phyloP scores from a whole-genome alignment of 2,888 invertebrate genomes.

The Crossocerus cetratus region DNA sequence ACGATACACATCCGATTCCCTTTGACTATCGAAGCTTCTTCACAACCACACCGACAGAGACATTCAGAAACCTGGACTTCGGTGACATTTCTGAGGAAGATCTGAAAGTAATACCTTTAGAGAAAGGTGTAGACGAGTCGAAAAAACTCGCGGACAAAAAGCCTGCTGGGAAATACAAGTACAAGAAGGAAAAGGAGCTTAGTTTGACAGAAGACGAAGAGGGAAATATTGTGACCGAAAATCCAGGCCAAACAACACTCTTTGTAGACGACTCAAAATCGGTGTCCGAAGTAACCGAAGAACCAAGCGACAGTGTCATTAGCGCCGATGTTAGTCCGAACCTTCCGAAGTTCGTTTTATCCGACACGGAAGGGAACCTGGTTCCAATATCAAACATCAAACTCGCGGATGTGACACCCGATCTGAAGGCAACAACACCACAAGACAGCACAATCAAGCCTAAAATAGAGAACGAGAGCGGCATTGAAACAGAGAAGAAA shows the following conservation, averaged over 20 bases:
- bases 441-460: not conserved
- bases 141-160: constrained; percentile 58
- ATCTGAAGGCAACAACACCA: constrained; percentile 18
- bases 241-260: constrained; percentile 10
- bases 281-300: not conserved
- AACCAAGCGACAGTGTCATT: constrained; percentile 22
- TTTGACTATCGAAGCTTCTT: constrained; percentile 65
- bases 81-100: constrained; percentile 63
- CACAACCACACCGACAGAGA: constrained; percentile 53
- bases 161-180: constrained; percentile 49
- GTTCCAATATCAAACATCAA: constrained; percentile 48
- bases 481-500: constrained; percentile 24
- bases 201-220: constrained; percentile 48
- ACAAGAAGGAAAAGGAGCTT: constrained; percentile 61
- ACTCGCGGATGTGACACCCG: constrained; percentile 47
- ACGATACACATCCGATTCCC: constrained; percentile 62
- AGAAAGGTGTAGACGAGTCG: constrained; percentile 53
- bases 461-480: not conserved
- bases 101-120: constrained; percentile 68
- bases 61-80: constrained; percentile 30
- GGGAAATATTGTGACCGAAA: constrained; percentile 35
- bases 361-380: constrained; percentile 40
- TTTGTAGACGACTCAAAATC: constrained; percentile 18
- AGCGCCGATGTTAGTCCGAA: constrained; percentile 6
- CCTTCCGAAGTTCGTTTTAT: constrained; percentile 13